These are phyloP conservation scores for Ceriagrion tenellum DNA, from an alignment of 2,888 invertebrate genomes.

Conservation along the genomic window DNA sequence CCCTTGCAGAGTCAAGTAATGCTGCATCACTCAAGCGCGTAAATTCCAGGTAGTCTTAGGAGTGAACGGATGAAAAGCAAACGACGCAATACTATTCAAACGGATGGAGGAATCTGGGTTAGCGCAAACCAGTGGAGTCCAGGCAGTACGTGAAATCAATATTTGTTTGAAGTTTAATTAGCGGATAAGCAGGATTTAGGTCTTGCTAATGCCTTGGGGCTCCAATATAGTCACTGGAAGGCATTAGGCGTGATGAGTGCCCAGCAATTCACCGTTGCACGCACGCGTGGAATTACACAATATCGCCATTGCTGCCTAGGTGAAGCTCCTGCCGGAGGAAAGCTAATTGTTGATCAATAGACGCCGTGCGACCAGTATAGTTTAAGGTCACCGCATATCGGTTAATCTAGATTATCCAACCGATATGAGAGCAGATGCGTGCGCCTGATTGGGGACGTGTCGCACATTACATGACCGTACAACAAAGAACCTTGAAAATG, in stretches of 20 bases:
- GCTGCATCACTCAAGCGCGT: no score
- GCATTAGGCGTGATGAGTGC: slow-evolving; percentile 52
- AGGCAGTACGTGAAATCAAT: not conserved
- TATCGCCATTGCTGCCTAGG: not conserved
- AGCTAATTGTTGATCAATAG: slow-evolving; percentile 50
- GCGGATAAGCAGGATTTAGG: slow-evolving; percentile 49
- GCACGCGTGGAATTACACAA: not conserved
- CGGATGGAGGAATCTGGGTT: not conserved
- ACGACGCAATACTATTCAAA: not conserved
- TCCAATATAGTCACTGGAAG: slow-evolving; percentile 38
- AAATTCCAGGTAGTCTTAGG: no score
- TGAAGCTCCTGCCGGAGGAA: not conserved
- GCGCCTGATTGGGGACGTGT: not conserved
- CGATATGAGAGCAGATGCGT: not conserved
- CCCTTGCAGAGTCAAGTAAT: no score
- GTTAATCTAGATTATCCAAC: slow-evolving; percentile 51
- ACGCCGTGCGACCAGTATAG: slow-evolving; percentile 23
- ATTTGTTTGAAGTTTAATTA: slow-evolving; percentile 38
- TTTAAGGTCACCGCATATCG: slow-evolving; percentile 14
- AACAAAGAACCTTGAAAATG: not conserved
- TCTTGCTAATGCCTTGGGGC: slow-evolving; percentile 26
- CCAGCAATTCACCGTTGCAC: slow-evolving; percentile 1
- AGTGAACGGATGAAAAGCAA: no score
- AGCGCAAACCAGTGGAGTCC: not conserved
- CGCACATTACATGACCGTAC: not conserved